Percentiles rank a stretch among this genome's conserved stretches.
Evolutionary conservation across 2,113 vertebrate genomes (phyloP).

Genomic region (Erythrocercus mccallii): DNA sequence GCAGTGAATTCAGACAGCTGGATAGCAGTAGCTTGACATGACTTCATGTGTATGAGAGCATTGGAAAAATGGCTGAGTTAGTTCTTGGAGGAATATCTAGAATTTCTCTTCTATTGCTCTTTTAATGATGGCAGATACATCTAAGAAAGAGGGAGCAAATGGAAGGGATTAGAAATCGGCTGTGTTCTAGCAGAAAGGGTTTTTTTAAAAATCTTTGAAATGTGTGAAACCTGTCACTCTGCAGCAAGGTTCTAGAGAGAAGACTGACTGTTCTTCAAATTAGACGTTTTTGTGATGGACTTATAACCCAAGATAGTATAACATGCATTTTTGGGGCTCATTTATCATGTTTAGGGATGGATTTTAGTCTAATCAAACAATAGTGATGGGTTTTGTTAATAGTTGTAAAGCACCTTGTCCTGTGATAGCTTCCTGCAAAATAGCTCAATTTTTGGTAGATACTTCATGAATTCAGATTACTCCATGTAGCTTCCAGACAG

Average conservation of each 20-base stretch:
- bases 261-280: not conserved
- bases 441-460: not conserved
- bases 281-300: not conserved
- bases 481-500: not conserved
- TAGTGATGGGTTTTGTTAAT: not conserved
- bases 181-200: not conserved
- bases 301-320: not conserved
- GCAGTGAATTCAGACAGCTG: not conserved
- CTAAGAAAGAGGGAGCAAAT: not conserved
- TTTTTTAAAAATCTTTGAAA: not conserved
- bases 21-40: not conserved
- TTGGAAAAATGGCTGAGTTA: not conserved
- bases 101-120: not conserved
- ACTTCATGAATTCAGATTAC: not conserved
- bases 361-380: not conserved
- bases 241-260: not conserved
- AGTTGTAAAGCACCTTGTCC: not conserved
- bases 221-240: not conserved
- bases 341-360: not conserved
- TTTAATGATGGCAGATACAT: not conserved
- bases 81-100: not conserved
- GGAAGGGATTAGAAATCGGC: not conserved
- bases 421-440: not conserved
- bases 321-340: not conserved
- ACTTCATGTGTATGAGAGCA: not conserved